Percentiles rank a stretch among this genome's conserved stretches.
phyloP scores from a whole-genome alignment of 2,113 vertebrate species.

The Podarcis muralis region DNA sequence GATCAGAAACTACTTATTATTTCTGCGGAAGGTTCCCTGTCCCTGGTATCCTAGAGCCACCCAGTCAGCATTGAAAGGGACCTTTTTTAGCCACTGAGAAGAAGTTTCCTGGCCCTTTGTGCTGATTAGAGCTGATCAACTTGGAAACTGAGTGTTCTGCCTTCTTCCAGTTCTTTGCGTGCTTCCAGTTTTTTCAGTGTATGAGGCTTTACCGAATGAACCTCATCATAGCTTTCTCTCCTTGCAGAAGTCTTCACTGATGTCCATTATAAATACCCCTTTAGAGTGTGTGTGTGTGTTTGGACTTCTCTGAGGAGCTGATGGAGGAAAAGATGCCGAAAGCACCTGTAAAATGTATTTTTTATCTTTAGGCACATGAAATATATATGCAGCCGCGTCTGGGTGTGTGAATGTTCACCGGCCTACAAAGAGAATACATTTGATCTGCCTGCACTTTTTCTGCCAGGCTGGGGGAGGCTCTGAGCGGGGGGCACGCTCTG shows the following conservation, averaged over 20 bases:
- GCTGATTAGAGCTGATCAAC: too few species aligned
- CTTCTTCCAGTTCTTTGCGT: slow-evolving; percentile 10
- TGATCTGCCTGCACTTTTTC: slow-evolving; percentile 77
- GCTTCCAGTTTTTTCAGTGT: background rate
- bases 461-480: slow-evolving; percentile 42
- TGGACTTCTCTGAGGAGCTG: slow-evolving; percentile 70
- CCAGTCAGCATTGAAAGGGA: background rate
- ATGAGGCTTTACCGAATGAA: background rate
- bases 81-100: too few species aligned
- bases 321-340: slow-evolving; percentile 58
- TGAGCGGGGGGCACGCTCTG: slow-evolving; percentile 55
- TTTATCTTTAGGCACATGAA: slow-evolving; percentile 80
- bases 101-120: too few species aligned
- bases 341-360: slow-evolving; percentile 82
- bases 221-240: slow-evolving; percentile 51
- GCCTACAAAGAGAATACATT: slow-evolving; percentile 83
- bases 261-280: slow-evolving; percentile 67
- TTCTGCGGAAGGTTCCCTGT: too few species aligned
- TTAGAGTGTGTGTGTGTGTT: slow-evolving; percentile 60
- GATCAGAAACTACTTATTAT: too few species aligned
- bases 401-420: slow-evolving; percentile 73
- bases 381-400: slow-evolving; percentile 76
- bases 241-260: slow-evolving; percentile 42
- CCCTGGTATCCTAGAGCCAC: background rate
- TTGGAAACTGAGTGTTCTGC: background rate